Evolutionary conservation across 2,113 vertebrate genomes (phyloP).

Genomic region (Chaenocephalus aceratus): DNA sequence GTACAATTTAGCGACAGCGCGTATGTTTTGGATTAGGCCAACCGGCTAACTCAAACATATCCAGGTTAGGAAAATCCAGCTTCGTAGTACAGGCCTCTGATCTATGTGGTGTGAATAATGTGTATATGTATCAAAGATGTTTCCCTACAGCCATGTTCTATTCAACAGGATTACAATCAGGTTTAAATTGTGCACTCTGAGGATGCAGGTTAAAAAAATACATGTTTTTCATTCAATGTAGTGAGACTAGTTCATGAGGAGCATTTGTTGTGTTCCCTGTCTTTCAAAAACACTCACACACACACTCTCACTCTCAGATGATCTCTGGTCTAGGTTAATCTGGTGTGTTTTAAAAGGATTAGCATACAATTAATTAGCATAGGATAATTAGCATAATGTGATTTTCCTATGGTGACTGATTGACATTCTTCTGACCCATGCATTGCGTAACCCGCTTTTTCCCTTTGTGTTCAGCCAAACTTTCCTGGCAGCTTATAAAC

Average conservation of each 20-base stretch:
- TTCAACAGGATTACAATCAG: conserved; percentile 24
- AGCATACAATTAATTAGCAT: conserved; percentile 40
- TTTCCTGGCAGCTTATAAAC: not conserved
- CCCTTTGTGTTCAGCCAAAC: conserved; percentile 14
- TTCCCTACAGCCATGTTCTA: not conserved
- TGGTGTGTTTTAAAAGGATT: conserved; percentile 23
- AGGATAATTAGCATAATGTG: conserved; percentile 39
- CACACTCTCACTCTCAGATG: not conserved
- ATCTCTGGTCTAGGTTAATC: conserved; percentile 25
- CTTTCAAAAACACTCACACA: not conserved
- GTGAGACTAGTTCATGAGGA: not conserved
- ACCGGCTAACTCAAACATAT: too few species aligned
- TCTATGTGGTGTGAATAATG: too few species aligned
- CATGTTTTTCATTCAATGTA: not conserved
- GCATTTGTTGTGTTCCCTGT: not conserved
- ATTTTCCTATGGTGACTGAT: conserved; percentile 28
- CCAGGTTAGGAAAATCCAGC: too few species aligned
- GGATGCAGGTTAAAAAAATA: not conserved
- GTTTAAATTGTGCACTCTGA: not conserved
- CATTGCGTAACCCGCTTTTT: conserved; percentile 36
- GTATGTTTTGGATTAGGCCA: too few species aligned
- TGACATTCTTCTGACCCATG: conserved; percentile 40
- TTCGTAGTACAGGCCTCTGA: too few species aligned
- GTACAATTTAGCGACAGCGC: too few species aligned
- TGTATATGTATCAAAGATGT: not conserved